A percentile compares a stretch with the other conserved stretches of the same genome.
Evolutionary conservation across 2,797 vertebrate species (phyloP).

Genomic region (Brachyrhaphis roseni): DNA sequence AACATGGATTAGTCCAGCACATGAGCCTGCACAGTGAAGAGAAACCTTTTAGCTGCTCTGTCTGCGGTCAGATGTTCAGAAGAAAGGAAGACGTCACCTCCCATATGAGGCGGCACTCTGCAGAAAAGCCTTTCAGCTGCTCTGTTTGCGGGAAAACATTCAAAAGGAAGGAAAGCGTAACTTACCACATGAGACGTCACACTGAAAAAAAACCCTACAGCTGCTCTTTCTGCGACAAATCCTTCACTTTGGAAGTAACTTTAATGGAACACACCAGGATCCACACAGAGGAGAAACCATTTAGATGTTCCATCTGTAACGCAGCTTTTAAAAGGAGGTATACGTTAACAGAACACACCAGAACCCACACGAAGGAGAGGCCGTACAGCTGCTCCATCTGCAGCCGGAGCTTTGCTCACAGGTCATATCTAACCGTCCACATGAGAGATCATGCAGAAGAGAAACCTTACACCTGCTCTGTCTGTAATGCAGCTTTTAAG

Average conservation of each 20-base stretch:
- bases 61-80: neutral
- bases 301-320: neutral
- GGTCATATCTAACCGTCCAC: neutral
- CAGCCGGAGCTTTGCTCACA: neutral
- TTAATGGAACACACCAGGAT: neutral
- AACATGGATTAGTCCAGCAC: conserved; percentile 16
- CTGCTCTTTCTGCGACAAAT: conserved; percentile 3
- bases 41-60: conserved; percentile 6
- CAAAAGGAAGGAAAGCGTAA: neutral
- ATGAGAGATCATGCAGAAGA: neutral
- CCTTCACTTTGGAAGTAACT: conserved; percentile 11
- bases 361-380: conserved; percentile 4
- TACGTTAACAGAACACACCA: conserved; percentile 8
- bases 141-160: neutral
- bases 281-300: conserved; percentile 5
- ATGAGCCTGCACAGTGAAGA: conserved; percentile 5
- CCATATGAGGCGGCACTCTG: conserved; percentile 1
- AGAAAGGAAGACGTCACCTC: neutral
- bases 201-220: conserved; percentile 13
- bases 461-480: neutral
- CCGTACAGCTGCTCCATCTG: conserved; percentile 7
- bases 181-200: neutral
- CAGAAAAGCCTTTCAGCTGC: conserved; percentile 1
- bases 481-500: neutral
- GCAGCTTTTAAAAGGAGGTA: conserved; percentile 12